Evolutionary conservation across 2,888 invertebrate species (phyloP).

Genomic region (Antitype chi): DNA sequence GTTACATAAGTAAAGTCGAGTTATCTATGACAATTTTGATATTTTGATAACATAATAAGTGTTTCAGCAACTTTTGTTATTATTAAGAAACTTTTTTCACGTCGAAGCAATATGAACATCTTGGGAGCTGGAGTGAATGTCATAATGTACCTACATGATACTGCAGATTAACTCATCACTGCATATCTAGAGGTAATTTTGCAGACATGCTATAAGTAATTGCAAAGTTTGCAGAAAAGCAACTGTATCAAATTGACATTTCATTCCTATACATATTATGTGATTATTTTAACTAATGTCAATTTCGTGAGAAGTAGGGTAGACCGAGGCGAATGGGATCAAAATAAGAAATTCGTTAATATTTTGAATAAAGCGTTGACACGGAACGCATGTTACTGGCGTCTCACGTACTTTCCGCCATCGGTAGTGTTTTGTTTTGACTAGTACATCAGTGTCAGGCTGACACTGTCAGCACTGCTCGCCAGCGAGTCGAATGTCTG

Average conservation of each 20-base stretch:
- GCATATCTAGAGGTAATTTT: constrained; percentile 51
- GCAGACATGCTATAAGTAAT: constrained; percentile 42
- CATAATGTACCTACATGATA: constrained; percentile 41
- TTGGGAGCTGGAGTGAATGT: constrained; percentile 32
- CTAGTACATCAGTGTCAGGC: too few species aligned
- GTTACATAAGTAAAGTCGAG: constrained; percentile 1
- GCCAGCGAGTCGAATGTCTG: too few species aligned
- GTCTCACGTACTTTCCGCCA: too few species aligned
- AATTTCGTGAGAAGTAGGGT: constrained; percentile 1
- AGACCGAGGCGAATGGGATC: too few species aligned
- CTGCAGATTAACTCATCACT: constrained; percentile 56
- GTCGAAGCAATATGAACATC: constrained; percentile 31
- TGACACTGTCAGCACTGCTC: too few species aligned
- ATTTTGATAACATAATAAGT: constrained; percentile 37
- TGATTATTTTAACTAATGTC: neutral
- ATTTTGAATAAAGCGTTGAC: too few species aligned
- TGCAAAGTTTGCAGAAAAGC: constrained; percentile 12
- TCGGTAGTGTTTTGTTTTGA: too few species aligned
- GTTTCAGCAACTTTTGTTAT: neutral
- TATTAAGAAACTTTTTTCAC: constrained; percentile 29
- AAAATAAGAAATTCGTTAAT: too few species aligned
- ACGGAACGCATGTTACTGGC: too few species aligned
- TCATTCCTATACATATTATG: neutral
- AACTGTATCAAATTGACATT: constrained; percentile 42
- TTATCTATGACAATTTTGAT: constrained; percentile 10